Percentiles rank a stretch among this genome's conserved stretches.
Conservation (phyloP, 2,797 vertebrate species). For the Lophotriccus pileatus region DNA sequence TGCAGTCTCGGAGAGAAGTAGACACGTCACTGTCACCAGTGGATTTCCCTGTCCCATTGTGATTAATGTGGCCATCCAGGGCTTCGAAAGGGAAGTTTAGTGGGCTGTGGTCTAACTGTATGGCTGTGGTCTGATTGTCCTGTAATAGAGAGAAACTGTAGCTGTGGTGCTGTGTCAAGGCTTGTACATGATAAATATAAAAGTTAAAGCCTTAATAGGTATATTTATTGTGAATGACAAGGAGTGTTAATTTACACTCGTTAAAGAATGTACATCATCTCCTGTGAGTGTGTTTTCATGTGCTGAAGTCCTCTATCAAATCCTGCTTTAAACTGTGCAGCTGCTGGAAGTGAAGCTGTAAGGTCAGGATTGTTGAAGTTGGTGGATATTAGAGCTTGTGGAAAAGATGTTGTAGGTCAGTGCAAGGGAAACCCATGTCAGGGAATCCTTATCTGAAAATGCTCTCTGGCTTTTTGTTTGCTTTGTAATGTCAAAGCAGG, state of each 20-base stretch:
- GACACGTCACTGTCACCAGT: background rate
- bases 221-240: background rate
- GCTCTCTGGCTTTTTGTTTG: constrained; percentile 47
- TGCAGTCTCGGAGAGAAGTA: background rate
- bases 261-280: background rate
- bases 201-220: background rate
- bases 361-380: background rate
- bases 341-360: background rate
- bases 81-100: background rate
- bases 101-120: background rate
- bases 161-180: background rate
- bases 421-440: constrained; percentile 31
- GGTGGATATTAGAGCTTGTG: background rate
- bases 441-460: constrained; percentile 57
- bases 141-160: background rate
- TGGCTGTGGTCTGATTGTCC: background rate
- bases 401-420: constrained; percentile 41
- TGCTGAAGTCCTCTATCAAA: background rate
- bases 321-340: background rate
- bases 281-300: background rate
- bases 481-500: constrained; percentile 57
- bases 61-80: background rate
- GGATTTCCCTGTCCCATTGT: background rate
- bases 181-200: background rate
- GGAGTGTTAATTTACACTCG: background rate